Evolutionary conservation across 2,113 vertebrate genomes (phyloP).

Genomic region (Pandion haliaetus): DNA sequence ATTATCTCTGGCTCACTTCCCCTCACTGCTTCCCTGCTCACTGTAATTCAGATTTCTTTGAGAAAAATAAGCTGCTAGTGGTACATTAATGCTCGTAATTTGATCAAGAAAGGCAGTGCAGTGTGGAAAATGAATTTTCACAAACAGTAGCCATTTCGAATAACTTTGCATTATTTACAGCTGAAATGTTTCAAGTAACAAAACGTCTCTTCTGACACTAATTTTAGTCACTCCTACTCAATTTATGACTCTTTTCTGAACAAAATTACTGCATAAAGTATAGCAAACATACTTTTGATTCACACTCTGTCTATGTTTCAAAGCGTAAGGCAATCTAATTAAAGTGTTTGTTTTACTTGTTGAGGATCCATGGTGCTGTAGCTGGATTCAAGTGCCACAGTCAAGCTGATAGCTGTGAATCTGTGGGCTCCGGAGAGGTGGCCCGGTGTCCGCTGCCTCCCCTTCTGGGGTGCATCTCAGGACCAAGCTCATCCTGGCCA

Average conservation of each 20-base stretch:
- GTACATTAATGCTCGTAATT: neutral
- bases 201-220: neutral
- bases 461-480: neutral
- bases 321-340: neutral
- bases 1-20: neutral
- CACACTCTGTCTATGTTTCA: neutral
- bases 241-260: neutral
- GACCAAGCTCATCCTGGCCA: neutral
- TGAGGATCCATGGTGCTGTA: neutral
- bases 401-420: rapidly evolving
- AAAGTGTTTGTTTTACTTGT: neutral
- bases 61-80: neutral
- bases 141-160: neutral
- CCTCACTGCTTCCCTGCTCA: neutral
- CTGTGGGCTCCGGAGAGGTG: neutral
- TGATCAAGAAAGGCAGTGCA: neutral
- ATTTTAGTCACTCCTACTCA: neutral
- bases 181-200: neutral
- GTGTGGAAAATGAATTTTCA: neutral
- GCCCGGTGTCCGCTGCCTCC: neutral
- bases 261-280: neutral
- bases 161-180: neutral
- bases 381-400: neutral
- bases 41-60: neutral
- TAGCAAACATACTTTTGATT: neutral